phyloP scores from a whole-genome alignment of 1,140 invertebrate species.

The Amyelois transitella region DNA sequence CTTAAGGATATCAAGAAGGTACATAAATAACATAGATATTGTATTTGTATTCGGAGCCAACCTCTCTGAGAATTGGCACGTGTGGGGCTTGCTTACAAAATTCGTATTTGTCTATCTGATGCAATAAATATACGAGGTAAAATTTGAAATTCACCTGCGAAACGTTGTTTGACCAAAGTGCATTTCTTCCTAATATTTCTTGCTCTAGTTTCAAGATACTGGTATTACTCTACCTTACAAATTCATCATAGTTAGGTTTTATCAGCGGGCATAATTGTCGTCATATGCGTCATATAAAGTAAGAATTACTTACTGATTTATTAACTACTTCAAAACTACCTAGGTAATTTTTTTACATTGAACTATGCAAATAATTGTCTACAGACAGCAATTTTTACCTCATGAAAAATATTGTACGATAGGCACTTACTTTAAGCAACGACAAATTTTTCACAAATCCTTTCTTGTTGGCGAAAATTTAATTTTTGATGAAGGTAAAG shows the following conservation, averaged over 20 bases:
- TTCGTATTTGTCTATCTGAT: not conserved
- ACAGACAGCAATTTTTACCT: not conserved
- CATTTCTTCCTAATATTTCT: too few relatives aligned
- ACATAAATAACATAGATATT: slow-evolving; percentile 16
- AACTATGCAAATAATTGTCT: not conserved
- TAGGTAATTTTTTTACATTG: too few relatives aligned
- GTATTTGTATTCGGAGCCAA: slow-evolving; percentile 18
- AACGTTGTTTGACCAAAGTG: too few relatives aligned
- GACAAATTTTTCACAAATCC: slow-evolving; percentile 1
- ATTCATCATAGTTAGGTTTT: too few relatives aligned
- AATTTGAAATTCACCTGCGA: not conserved
- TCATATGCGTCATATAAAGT: too few relatives aligned
- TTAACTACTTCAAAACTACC: too few relatives aligned
- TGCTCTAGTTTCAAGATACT: not conserved
- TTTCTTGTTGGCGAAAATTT: slow-evolving; percentile 6
- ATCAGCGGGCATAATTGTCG: too few relatives aligned
- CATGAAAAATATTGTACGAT: not conserved
- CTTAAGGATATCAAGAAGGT: slow-evolving; percentile 11
- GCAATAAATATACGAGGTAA: not conserved
- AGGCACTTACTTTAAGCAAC: not conserved
- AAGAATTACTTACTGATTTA: too few relatives aligned
- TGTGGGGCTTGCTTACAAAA: not conserved
- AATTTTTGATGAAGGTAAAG: slow-evolving; percentile 5
- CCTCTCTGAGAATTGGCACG: slow-evolving; percentile 22
- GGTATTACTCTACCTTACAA: too few relatives aligned